Evolutionary conservation across 2,113 vertebrate species (phyloP).

Genomic region (Chaenogobius annularis): DNA sequence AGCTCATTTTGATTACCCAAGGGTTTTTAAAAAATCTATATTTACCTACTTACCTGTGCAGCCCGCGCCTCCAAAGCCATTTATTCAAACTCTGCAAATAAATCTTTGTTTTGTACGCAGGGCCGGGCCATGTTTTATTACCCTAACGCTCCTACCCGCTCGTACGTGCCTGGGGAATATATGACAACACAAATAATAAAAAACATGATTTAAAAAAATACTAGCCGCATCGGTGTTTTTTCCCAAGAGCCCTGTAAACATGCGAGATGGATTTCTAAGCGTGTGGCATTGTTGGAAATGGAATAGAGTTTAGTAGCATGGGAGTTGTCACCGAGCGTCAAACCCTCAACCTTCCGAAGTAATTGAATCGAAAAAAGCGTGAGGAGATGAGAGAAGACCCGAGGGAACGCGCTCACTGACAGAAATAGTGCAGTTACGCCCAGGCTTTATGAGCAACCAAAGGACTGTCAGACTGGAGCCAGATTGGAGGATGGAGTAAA

Average conservation of each 20-base stretch:
- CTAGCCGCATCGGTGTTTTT: slow-evolving; percentile 43
- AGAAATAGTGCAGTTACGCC: slow-evolving; percentile 67
- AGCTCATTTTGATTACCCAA: slow-evolving; percentile 10
- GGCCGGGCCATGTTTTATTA: slow-evolving; percentile 37
- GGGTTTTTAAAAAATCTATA: slow-evolving; percentile 17
- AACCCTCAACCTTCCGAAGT: slow-evolving; percentile 47
- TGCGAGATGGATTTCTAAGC: slow-evolving; percentile 54
- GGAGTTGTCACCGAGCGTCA: slow-evolving; percentile 34
- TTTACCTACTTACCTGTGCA: slow-evolving; percentile 11
- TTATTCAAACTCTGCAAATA: slow-evolving; percentile 47
- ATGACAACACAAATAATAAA: slow-evolving; percentile 30
- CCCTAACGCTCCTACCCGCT: slow-evolving; percentile 17
- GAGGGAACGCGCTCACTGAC: slow-evolving; percentile 11
- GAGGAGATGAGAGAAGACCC: slow-evolving; percentile 63
- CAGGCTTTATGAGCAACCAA: slow-evolving; percentile 38
- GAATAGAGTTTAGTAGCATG: slow-evolving; percentile 27
- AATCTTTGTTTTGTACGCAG: slow-evolving; percentile 27
- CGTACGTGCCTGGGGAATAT: slow-evolving; percentile 39
- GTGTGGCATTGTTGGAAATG: slow-evolving; percentile 15
- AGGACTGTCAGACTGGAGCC: background rate
- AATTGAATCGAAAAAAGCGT: slow-evolving; percentile 45
- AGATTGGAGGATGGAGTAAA: background rate
- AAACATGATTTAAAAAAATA: slow-evolving; percentile 53
- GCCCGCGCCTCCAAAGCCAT: slow-evolving; percentile 13
- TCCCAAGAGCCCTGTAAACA: slow-evolving; percentile 54